Percentiles rank a stretch among this genome's conserved stretches.
phyloP scores from a whole-genome alignment of 1,140 invertebrate species.

The Brachionus calyciflorus region DNA sequence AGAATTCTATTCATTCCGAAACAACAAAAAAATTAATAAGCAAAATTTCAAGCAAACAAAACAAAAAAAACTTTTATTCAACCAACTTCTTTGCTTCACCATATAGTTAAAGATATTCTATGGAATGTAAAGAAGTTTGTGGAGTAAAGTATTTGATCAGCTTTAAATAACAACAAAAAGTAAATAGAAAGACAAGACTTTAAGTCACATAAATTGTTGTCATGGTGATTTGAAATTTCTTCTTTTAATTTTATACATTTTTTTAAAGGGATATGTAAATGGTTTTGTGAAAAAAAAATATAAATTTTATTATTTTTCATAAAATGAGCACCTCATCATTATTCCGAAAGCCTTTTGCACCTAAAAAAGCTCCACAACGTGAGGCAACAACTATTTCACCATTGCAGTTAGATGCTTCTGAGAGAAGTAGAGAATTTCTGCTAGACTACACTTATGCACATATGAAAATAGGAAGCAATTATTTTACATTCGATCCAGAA shows the following conservation, averaged over 20 bases:
- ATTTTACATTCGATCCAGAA: conserved; percentile 10
- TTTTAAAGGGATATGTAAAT: too few species aligned
- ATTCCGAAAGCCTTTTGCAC: conserved; percentile 44
- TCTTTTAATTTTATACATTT: too few species aligned
- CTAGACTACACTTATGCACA: conserved; percentile 37
- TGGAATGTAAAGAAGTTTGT: conserved; percentile 43
- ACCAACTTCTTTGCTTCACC: conserved; percentile 32
- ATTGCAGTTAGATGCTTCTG: conserved; percentile 32
- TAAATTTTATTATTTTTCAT: neutral
- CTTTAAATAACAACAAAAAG: too few species aligned
- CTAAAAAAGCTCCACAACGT: conserved; percentile 30
- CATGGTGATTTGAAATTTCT: too few species aligned
- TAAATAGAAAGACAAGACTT: too few species aligned
- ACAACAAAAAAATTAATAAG: too few species aligned
- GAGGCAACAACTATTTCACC: conserved; percentile 38
- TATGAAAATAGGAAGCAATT: neutral
- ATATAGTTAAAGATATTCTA: conserved; percentile 11
- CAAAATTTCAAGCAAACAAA: too few species aligned
- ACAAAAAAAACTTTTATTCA: neutral
- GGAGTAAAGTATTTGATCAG: conserved; percentile 2
- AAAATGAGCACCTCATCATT: conserved; percentile 34
- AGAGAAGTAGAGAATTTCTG: conserved; percentile 24
- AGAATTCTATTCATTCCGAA: neutral
- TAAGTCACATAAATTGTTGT: too few species aligned
- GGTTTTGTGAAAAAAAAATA: too few species aligned